A percentile compares a stretch with the other conserved stretches of the same genome.
These are phyloP conservation scores for Meloidogyne hapla DNA, from an alignment of 1,140 invertebrate genomes.

Conservation along the genomic window DNA sequence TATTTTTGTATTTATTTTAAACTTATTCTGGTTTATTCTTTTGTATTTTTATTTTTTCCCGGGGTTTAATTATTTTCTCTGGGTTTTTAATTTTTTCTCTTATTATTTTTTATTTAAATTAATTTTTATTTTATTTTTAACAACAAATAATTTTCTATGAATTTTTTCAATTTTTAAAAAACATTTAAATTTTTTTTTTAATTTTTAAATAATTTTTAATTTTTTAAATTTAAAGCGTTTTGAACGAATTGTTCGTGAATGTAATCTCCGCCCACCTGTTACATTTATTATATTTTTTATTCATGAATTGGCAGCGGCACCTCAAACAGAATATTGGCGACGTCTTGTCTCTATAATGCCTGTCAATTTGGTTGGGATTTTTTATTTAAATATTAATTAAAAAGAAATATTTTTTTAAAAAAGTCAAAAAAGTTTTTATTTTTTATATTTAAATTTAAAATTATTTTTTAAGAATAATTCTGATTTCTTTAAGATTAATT, in stretches of 20 bases:
- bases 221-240: constrained; percentile 34
- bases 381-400: not conserved
- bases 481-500: too few species aligned
- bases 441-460: too few species aligned
- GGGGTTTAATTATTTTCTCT: too few species aligned
- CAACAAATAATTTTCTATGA: too few species aligned
- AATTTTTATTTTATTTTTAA: not conserved
- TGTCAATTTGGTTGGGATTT: constrained; percentile 30
- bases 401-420: not conserved
- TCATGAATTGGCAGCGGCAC: constrained; percentile 43
- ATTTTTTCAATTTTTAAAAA: too few species aligned
- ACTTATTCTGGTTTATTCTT: too few species aligned
- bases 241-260: constrained; percentile 35
- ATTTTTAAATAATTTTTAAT: not conserved
- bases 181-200: not conserved
- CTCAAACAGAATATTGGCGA: constrained; percentile 38
- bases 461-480: too few species aligned
- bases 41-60: too few species aligned
- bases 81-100: too few species aligned
- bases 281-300: constrained; percentile 44
- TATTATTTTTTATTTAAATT: too few species aligned
- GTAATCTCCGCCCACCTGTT: constrained; percentile 32
- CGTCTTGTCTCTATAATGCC: constrained; percentile 48
- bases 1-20: too few species aligned
- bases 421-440: not conserved